phyloP scores from a whole-genome alignment of 1,140 invertebrate genomes.

The Prorops nasuta region DNA sequence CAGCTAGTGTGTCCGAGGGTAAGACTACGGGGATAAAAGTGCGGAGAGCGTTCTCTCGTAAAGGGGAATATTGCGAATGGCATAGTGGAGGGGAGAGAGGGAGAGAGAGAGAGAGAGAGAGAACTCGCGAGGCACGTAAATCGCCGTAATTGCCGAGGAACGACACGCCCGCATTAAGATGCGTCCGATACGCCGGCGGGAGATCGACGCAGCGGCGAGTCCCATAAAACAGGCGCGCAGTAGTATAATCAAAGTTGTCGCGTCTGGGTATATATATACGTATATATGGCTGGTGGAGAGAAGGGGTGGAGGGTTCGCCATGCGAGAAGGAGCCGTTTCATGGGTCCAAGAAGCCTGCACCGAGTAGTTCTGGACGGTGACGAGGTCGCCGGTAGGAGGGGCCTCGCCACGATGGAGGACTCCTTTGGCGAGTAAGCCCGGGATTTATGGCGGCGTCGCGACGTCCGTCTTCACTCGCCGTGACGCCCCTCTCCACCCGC shows the following conservation, averaged over 20 bases:
- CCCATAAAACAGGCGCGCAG: slow-evolving; percentile 29
- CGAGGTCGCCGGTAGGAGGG: too few relatives aligned
- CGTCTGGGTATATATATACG: too few relatives aligned
- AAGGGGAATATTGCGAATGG: too few relatives aligned
- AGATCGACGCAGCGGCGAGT: slow-evolving; percentile 30
- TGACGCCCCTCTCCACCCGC: slow-evolving; percentile 50
- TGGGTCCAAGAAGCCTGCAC: background rate
- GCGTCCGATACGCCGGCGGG: background rate
- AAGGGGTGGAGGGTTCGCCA: too few relatives aligned
- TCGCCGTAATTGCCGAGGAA: background rate
- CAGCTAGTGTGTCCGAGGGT: too few relatives aligned
- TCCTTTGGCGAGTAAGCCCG: slow-evolving; percentile 48
- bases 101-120: too few relatives aligned
- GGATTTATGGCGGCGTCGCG: slow-evolving; percentile 57
- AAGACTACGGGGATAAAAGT: too few relatives aligned
- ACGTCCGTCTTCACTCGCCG: slow-evolving; percentile 58
- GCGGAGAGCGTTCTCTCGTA: too few relatives aligned
- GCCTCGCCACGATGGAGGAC: too few relatives aligned
- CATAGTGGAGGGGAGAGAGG: too few relatives aligned
- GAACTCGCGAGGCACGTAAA: background rate
- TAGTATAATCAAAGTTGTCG: slow-evolving; percentile 49
- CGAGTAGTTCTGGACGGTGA: background rate
- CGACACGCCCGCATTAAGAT: slow-evolving; percentile 9
- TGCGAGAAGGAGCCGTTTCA: slow-evolving; percentile 4
- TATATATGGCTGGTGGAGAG: too few relatives aligned